A percentile compares a stretch with the other conserved stretches of the same genome.
Conservation (phyloP, 2,888 invertebrate species). For the Dynastes maya region DNA sequence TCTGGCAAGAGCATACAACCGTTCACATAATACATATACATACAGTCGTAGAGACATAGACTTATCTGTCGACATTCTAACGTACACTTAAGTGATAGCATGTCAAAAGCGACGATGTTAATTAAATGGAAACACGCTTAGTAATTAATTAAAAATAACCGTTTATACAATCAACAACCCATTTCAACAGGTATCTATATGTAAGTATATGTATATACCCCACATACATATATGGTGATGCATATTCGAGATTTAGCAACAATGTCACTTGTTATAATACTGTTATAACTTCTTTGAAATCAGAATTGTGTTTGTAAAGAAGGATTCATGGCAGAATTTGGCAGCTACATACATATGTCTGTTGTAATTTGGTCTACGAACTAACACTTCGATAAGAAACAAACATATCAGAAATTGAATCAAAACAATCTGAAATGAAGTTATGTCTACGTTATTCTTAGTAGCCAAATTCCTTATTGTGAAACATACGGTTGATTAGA, state of each 20-base stretch:
- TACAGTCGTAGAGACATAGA: neutral
- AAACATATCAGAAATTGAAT: constrained; percentile 6
- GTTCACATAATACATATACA: constrained; percentile 8
- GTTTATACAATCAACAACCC: constrained; percentile 29
- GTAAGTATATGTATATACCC: neutral
- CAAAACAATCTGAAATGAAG: neutral
- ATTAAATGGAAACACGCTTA: constrained; percentile 37
- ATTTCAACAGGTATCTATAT: neutral
- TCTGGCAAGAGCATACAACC: neutral
- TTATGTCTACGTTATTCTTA: neutral
- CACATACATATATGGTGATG: neutral
- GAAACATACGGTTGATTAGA: too few species aligned
- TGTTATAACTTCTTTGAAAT: constrained; percentile 9
- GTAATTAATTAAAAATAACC: constrained; percentile 43
- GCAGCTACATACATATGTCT: neutral
- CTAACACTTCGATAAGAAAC: neutral
- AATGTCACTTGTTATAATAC: neutral
- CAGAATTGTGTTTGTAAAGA: neutral
- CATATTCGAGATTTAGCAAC: constrained; percentile 16
- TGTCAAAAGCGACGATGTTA: constrained; percentile 36
- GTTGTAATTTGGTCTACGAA: neutral
- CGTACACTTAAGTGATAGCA: constrained; percentile 11
- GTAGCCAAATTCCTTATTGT: too few species aligned
- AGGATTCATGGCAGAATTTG: neutral
- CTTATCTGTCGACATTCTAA: constrained; percentile 28